Base-by-base conservation (phyloP, 2,113 vertebrate genomes). In the Nymphicus hollandicus region DNA sequence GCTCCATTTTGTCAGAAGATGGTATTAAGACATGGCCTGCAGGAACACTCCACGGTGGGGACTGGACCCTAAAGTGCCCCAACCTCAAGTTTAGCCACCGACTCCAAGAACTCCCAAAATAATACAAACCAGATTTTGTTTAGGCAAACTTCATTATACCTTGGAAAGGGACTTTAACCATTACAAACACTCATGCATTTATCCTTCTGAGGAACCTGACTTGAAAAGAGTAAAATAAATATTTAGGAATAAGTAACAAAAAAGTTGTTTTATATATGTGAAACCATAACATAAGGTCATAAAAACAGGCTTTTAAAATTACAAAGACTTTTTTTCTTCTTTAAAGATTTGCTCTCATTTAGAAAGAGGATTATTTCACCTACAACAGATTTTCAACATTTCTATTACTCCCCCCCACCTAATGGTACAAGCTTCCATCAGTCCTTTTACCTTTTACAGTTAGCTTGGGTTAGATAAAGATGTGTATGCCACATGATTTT, bases 21-120 rank as follows among this genome's bases (percentile, higher is more conserved):
- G 24, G 0, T 2, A 41, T 58, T 27, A 65, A 29, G 50, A 53
- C 44, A 41, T 0, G 0, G 52, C 13, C 66, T 79, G 27, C 9
- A 49, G 35, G 10, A 88, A 50, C 7, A 33, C 11, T 13, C 39
- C 17, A 65, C 9, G 14, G 7, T 17, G 18, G 20, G 8, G 35
- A 53, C 31, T 29, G 16, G 17, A 47, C 16, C 18, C 5, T 11
- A n/a, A 35, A 65, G 16, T 6, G 31, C 44, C 27, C 13, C 27
- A 65, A 12, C 13, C 23, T 61, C n/a, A 76, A 37, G 25, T 46
- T 89, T 46, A 76, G 23, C 27, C 20, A 25, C 2, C 11, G 3
- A 65, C 37, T 47, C 18, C 13, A 65, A 31, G n/a, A 81, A 65
- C 39, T 58, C n/a, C 33, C 56, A 35, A 24, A 58, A 58, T 24